phyloP scores from a whole-genome alignment of 2,888 invertebrate genomes.

The Tachina fera region DNA sequence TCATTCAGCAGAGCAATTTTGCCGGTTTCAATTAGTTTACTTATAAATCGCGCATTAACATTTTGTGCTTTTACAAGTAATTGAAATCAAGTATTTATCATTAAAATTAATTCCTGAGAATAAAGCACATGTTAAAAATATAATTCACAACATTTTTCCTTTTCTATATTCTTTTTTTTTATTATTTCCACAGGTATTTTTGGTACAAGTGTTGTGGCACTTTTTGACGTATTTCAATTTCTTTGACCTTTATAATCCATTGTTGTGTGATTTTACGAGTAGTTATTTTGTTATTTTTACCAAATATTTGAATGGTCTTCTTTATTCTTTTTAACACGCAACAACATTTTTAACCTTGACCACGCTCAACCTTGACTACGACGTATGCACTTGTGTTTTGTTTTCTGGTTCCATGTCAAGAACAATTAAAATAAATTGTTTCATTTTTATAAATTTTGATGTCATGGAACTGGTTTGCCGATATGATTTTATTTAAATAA shows the following conservation, averaged over 20 bases:
- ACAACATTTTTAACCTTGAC: slow-evolving; percentile 61
- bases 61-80: background rate
- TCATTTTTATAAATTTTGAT: slow-evolving; percentile 19
- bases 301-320: slow-evolving; percentile 40
- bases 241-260: slow-evolving; percentile 12
- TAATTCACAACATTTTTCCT: background rate
- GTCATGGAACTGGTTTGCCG: background rate
- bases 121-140: background rate
- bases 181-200: slow-evolving; percentile 2
- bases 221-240: slow-evolving; percentile 33
- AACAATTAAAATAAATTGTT: slow-evolving; percentile 32
- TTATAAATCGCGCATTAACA: background rate
- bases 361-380: slow-evolving; percentile 64
- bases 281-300: slow-evolving; percentile 15
- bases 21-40: no score
- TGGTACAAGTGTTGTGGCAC: background rate
- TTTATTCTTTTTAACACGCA: slow-evolving; percentile 54
- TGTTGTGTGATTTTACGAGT: background rate
- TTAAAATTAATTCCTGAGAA: background rate
- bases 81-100: background rate
- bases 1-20: no score
- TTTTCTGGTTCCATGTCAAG: slow-evolving; percentile 41
- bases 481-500: slow-evolving; percentile 2
- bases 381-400: slow-evolving; percentile 19
- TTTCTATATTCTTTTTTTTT: background rate